phyloP scores from a whole-genome alignment of 2,797 vertebrate species.

The Fundulus diaphanus region DNA sequence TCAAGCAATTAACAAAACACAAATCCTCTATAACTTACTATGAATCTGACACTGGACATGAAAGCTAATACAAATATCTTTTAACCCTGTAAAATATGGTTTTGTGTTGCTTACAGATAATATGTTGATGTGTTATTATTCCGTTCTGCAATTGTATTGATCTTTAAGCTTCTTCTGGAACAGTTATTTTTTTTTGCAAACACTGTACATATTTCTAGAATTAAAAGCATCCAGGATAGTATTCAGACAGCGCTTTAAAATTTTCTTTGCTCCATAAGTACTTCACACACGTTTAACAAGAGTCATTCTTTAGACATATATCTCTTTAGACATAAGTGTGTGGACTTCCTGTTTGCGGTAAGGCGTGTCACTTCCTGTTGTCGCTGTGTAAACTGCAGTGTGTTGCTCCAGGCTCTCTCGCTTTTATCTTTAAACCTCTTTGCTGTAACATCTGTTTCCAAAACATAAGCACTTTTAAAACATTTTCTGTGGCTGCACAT shows the following conservation, averaged over 20 bases:
- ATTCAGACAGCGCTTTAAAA: slow-evolving; percentile 39
- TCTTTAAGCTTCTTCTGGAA: neutral
- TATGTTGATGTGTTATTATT: neutral
- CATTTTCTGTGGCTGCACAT: no score
- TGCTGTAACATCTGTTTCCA: no score
- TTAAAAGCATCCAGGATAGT: slow-evolving; percentile 46
- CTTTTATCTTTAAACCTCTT: no score
- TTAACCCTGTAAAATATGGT: neutral
- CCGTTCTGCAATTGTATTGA: neutral
- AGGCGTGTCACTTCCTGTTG: no score
- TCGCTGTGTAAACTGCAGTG: no score
- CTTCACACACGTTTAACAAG: neutral
- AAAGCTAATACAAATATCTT: neutral
- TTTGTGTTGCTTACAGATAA: neutral
- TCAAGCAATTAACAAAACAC: neutral
- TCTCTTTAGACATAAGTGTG: no score
- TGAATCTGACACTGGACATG: neutral
- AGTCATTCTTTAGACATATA: neutral
- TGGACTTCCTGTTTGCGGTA: no score
- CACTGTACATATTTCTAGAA: neutral
- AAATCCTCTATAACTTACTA: neutral
- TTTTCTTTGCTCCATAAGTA: neutral
- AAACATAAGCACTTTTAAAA: no score
- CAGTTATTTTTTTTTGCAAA: slow-evolving; percentile 4
- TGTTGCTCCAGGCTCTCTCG: no score